phyloP scores from a whole-genome alignment of 2,113 vertebrate species.

The Tylochromis polylepis region DNA sequence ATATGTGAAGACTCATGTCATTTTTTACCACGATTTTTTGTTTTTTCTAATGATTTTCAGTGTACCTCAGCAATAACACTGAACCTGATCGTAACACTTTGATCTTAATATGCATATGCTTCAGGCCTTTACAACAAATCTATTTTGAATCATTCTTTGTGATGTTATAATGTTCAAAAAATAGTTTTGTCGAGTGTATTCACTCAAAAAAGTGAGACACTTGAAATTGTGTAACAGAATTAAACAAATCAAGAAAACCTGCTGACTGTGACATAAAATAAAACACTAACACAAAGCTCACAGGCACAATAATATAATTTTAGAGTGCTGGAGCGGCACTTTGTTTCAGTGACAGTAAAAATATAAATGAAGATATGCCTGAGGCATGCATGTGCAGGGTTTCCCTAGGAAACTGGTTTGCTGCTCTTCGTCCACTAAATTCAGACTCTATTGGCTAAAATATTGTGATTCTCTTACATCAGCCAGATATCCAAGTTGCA shows the following conservation, averaged over 20 bases:
- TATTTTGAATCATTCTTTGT: not conserved
- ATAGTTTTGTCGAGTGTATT: not conserved
- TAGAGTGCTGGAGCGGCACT: not conserved
- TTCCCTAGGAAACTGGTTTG: not conserved
- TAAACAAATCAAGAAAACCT: not conserved
- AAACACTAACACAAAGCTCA: not conserved
- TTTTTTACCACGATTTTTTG: not conserved
- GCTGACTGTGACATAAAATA: not conserved
- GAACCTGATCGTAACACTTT: not conserved
- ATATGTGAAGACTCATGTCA: not conserved
- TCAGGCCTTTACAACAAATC: not conserved
- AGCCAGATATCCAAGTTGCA: not conserved
- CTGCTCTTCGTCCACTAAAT: not conserved
- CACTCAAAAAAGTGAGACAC: not conserved
- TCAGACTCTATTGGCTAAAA: not conserved
- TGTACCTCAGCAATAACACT: not conserved
- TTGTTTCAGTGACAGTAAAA: not conserved
- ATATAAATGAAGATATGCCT: not conserved
- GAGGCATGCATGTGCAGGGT: not conserved
- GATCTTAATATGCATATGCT: not conserved
- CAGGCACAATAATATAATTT: no score
- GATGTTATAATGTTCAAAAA: not conserved
- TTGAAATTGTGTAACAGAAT: not conserved
- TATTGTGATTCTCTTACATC: not conserved
- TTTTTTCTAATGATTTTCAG: not conserved